Evolutionary conservation across 2,888 invertebrate species (phyloP).

Genomic region (Teleiodes luculella): DNA sequence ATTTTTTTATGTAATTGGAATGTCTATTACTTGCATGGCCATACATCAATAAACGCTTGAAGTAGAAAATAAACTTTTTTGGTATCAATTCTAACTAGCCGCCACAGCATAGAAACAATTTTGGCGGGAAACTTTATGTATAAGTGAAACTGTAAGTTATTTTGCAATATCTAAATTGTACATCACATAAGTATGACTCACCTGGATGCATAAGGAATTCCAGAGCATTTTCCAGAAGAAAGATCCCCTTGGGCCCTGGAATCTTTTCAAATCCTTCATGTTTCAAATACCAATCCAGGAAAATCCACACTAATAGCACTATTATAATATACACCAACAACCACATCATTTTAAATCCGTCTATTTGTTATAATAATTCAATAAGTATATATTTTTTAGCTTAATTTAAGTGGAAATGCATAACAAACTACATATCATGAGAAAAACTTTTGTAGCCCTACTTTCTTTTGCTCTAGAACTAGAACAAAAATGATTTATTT

Average conservation of each 20-base stretch:
- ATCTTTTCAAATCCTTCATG: constrained; percentile 31
- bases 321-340: constrained; percentile 20
- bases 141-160: too few relatives aligned
- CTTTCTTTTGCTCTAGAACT: too few relatives aligned
- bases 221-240: constrained; percentile 33
- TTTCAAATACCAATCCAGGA: constrained; percentile 18
- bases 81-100: too few relatives aligned
- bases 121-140: too few relatives aligned
- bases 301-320: constrained; percentile 14
- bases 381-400: background rate
- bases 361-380: background rate
- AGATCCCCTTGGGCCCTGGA: constrained; percentile 33
- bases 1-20: too few relatives aligned
- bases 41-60: too few relatives aligned
- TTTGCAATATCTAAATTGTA: background rate
- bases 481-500: too few relatives aligned
- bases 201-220: constrained; percentile 37
- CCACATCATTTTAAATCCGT: constrained; percentile 15
- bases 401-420: background rate
- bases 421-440: too few relatives aligned
- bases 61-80: too few relatives aligned
- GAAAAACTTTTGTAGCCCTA: too few relatives aligned
- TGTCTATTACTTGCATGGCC: too few relatives aligned
- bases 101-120: too few relatives aligned
- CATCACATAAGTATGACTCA: constrained; percentile 14